Conservation (phyloP, 2,113 vertebrate genomes). For the rat (Rattus norvegicus) region GRCr8 NC_086019.1:142255501-142256000, state of each 20-base stretch:
- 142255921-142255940: neutral
- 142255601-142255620: neutral
- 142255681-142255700: neutral
- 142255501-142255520: neutral
- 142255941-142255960: neutral
- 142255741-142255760: neutral
- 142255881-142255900: neutral
- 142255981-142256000: neutral
- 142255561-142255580: neutral
- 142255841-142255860: neutral
- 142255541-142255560: neutral
- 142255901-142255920: neutral
- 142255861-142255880: neutral
- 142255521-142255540: neutral
- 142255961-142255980: neutral
- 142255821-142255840: neutral
- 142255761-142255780: neutral
- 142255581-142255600: neutral
- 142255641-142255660: neutral
- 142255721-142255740: neutral
- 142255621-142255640: neutral
- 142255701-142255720: neutral
- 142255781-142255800: neutral
- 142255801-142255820: neutral
- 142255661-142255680: neutral